Base-by-base conservation (phyloP, 30 jellyfish, hydroid and myxozoan species). In the Hydractinia symbiolongicarpus region DNA sequence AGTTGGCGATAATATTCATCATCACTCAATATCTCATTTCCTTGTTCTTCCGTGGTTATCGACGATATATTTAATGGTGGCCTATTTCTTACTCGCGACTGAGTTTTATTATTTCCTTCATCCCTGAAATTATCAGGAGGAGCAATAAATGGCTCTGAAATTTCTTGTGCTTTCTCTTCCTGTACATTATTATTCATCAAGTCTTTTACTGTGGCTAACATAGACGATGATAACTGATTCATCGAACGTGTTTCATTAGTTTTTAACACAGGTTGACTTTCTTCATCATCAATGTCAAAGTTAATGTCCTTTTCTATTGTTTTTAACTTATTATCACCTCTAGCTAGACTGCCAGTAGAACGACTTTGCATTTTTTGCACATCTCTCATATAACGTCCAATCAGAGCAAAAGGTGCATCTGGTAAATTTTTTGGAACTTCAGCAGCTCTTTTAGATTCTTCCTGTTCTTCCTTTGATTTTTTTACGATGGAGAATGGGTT, bases 401-500 rank as follows among this genome's bases (percentile, higher is more conserved):
- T 30, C 19, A 82, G 21, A 70, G 88, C 49, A 61, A 57, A 57
- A 14, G 85, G 86, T 13, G 89, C 52, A 71, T 55, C 72, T 50
- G 89, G 77, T 52, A 77, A 55, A 77, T 30, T 77, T 5, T 77
- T 66, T 52, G 54, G 58, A 55, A 77, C 81, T 77, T 77, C 80
- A 57, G 85, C 85, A 6, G 78, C 55, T 30, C 76, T 20, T 7
- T 20, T 66, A 30, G 85, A 77, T 15, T 77, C 85, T 30, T 84
- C 94, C 21, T 79, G 80, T 7, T 64, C 70, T 50, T 55, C 67
- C 16, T 55, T 55, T 58, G 71, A 83, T 50, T 67, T 81, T 72
- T 58, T 8, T 79, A 83, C 78, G 83, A 70, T 49, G 81, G 94
- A 74, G 87, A 93, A 9, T 89, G 98, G 79, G 58, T 86, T 58